A percentile compares a stretch with the other conserved stretches of the same genome.
Evolutionary conservation across 1,140 invertebrate genomes (phyloP).

Genomic region (Dreissena rostriformis): DNA sequence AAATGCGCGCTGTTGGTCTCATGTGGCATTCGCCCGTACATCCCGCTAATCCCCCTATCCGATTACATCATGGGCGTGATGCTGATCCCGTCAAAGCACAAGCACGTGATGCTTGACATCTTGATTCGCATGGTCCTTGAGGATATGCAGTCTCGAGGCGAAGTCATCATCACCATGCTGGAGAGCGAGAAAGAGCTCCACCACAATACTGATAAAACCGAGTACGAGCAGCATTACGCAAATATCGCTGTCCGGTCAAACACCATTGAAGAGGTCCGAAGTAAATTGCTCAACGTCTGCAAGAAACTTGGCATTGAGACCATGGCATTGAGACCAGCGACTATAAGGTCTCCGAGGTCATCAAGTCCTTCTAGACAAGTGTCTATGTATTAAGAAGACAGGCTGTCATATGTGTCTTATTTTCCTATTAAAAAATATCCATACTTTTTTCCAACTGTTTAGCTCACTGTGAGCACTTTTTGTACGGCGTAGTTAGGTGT

Average conservation of each 20-base stretch:
- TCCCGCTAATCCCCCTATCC: constrained; percentile 5
- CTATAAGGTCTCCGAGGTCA: no score
- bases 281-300: constrained; percentile 56
- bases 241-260: constrained; percentile 61
- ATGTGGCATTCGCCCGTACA: constrained; percentile 59
- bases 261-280: constrained; percentile 16
- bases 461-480: no score
- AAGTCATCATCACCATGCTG: neutral
- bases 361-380: no score
- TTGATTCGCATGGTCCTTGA: neutral
- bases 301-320: constrained; percentile 40
- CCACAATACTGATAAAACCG: no score
- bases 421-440: no score
- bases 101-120: constrained; percentile 35
- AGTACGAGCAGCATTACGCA: constrained; percentile 58
- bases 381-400: no score
- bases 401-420: no score
- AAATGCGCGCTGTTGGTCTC: constrained; percentile 60
- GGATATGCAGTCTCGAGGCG: constrained; percentile 30
- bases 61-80: constrained; percentile 63
- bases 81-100: constrained; percentile 62
- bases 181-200: no score
- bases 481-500: no score
- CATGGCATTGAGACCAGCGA: constrained; percentile 18
- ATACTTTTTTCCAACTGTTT: no score